Evolutionary conservation across 2,888 invertebrate genomes (phyloP), one percentile per base, ranked within the genome.

Genomic region (Brassicogethes aeneus): DNA sequence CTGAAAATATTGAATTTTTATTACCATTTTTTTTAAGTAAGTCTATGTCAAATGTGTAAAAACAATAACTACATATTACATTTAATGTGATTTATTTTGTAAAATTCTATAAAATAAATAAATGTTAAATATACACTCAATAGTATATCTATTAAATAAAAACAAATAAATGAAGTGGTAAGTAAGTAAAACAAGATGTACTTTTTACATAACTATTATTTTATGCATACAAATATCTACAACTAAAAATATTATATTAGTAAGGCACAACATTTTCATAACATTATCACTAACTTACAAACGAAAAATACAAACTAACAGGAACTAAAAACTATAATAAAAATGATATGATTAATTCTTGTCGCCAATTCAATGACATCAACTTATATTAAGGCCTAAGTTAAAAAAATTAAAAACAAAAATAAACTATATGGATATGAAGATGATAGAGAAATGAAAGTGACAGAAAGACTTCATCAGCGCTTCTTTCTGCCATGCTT

Each of bases 311-410:
- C 40, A 45, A 47, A 35, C 42, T 34, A 45, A 44, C 31, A 48
- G 47, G 47, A 48, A 50, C 50, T 48, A 42, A 41, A 42, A 46
- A 52, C 48, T 47, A 57, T 56, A 53, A 46, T 42, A 51, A 46
- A 59, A 62, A 61, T 63, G 62, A 63, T 62, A 63, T 64, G 62
- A 62, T 62, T 57, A 61, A 62, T 63, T 63, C 64, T 63, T 63
- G 64, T 60, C 50, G 54, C 61, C 58, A 55, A 37, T 39, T 40
- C 23, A 36, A 37, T 37, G 34, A 35, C 30, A 29, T 7, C 12
- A 33, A 38, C 40, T 23, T 31, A n/a, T 41, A 37, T 41, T 41
- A 41, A 42, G 36, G 32, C 36, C 39, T 30, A 42, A 12, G 23
- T 42, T 16, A 38, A 33, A 17, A 3, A 16, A 35, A 15, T 37